Conservation (phyloP, 2,113 vertebrate genomes). For the Chitala chitala region DNA sequence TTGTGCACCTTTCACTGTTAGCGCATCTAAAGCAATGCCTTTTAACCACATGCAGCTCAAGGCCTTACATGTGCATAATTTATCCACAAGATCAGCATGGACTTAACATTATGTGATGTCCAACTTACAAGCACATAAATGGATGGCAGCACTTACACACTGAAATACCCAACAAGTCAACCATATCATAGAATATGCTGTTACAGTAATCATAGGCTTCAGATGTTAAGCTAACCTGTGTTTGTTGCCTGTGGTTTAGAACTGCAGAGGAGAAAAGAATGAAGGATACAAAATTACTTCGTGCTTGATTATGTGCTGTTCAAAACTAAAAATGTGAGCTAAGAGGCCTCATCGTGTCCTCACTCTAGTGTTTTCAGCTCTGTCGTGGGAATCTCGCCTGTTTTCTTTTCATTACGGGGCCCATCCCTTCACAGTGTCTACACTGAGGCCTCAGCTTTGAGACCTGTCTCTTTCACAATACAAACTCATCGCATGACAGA, state of each 20-base stretch:
- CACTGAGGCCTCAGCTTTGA: too few relatives aligned
- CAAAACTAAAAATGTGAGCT: constrained; percentile 61
- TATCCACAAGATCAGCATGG: background rate
- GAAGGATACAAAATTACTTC: too few relatives aligned
- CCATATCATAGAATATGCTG: background rate
- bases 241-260: constrained; percentile 54
- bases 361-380: constrained; percentile 55
- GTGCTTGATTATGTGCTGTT: too few relatives aligned
- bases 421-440: constrained; percentile 57
- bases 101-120: background rate
- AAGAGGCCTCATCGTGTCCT: constrained; percentile 45
- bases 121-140: background rate
- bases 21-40: too few relatives aligned
- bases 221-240: constrained; percentile 4
- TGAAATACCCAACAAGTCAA: background rate
- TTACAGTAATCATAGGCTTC: too few relatives aligned
- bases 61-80: background rate
- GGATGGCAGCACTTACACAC: background rate
- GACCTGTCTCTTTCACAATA: too few relatives aligned
- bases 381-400: constrained; percentile 66
- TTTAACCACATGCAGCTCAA: too few relatives aligned
- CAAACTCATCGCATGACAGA: too few relatives aligned
- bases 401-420: constrained; percentile 70
- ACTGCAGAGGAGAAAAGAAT: constrained; percentile 46
- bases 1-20: too few relatives aligned